A percentile compares a stretch with the other conserved stretches of the same genome.
Evolutionary conservation across 2,888 invertebrate species (phyloP).

Genomic region (Andrena dorsata): DNA sequence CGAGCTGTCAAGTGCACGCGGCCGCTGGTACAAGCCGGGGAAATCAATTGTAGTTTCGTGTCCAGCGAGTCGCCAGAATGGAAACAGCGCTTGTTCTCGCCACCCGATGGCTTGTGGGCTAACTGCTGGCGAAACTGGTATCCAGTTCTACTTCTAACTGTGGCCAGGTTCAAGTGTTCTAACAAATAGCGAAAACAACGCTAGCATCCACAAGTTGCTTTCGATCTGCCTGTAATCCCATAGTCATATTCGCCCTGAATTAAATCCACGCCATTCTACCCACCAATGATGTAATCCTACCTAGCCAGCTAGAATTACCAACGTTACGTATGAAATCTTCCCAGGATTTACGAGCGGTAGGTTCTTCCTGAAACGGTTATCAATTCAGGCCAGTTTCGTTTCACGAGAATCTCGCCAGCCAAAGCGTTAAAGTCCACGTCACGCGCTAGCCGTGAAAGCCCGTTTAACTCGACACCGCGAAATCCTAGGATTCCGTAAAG

Average conservation of each 20-base stretch:
- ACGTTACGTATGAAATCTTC: constrained; percentile 10
- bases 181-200: not conserved
- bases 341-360: constrained; percentile 10
- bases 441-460: constrained; percentile 50
- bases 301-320: constrained; percentile 2
- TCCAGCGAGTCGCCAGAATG: constrained; percentile 39
- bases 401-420: not conserved
- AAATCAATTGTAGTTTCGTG: constrained; percentile 67
- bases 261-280: not conserved
- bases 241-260: not conserved
- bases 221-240: not conserved
- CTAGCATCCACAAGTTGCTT: not conserved
- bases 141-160: not conserved
- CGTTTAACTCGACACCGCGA: constrained; percentile 58
- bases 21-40: constrained; percentile 26
- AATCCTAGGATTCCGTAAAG: constrained; percentile 61
- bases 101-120: constrained; percentile 37
- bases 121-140: constrained; percentile 10
- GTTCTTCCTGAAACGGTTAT: constrained; percentile 19
- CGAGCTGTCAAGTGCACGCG: constrained; percentile 55
- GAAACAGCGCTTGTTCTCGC: constrained; percentile 45
- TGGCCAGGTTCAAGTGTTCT: not conserved
- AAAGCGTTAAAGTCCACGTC: constrained; percentile 14
- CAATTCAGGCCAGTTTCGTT: constrained; percentile 29
- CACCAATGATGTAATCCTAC: not conserved